Evolutionary conservation across 2,113 vertebrate species (phyloP).

Genomic region (Columba janthina): DNA sequence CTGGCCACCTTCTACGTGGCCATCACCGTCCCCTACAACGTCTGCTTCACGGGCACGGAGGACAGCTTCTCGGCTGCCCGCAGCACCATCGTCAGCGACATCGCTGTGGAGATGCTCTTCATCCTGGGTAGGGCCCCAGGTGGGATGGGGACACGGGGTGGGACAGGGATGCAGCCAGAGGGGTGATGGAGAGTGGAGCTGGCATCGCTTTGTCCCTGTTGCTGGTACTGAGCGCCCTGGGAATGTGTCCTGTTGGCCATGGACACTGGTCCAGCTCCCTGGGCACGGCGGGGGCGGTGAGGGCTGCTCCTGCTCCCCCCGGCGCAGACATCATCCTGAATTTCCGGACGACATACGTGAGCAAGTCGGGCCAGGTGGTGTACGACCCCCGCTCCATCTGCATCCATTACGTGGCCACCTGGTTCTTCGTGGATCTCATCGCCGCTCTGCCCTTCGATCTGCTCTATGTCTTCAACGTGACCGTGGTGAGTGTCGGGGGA

Average conservation of each 20-base stretch:
- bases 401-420: slow-evolving; percentile 88
- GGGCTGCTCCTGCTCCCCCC: neutral
- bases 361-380: slow-evolving; percentile 89
- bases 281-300: neutral
- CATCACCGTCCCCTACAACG: slow-evolving; percentile 92
- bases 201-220: neutral
- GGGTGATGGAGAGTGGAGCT: neutral
- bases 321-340: slow-evolving; percentile 87
- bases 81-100: slow-evolving; percentile 90
- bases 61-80: slow-evolving; percentile 80
- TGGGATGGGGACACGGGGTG: fast-evolving
- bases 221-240: neutral
- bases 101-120: slow-evolving; percentile 95
- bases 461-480: slow-evolving; percentile 89
- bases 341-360: slow-evolving; percentile 87
- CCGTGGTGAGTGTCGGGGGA: slow-evolving; percentile 79
- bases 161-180: neutral
- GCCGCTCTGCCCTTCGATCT: slow-evolving; percentile 91
- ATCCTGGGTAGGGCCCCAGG: slow-evolving; percentile 81
- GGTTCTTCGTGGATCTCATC: slow-evolving; percentile 91
- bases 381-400: slow-evolving; percentile 87
- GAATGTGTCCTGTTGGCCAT: fast-evolving
- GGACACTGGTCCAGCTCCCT: neutral
- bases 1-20: slow-evolving; percentile 96
- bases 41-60: slow-evolving; percentile 88